Percentiles rank a stretch among this genome's conserved stretches.
Evolutionary conservation across 2,888 invertebrate species (phyloP).

Genomic region (Idaea biselata): DNA sequence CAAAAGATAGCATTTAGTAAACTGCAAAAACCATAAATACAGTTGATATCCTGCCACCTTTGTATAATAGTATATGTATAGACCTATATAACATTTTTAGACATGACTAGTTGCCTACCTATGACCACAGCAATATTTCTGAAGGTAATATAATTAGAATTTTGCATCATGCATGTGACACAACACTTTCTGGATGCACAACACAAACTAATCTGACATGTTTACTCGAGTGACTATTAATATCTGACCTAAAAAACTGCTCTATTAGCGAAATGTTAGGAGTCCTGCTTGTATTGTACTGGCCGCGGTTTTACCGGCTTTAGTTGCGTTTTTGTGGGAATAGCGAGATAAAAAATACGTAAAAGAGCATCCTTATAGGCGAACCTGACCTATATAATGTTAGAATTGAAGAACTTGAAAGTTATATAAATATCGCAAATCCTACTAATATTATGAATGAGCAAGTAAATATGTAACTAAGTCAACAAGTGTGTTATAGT

Average conservation of each 20-base stretch:
- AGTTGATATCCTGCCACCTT: too few species aligned
- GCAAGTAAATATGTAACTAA: too few species aligned
- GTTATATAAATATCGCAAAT: too few species aligned
- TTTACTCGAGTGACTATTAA: not conserved
- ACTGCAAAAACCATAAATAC: too few species aligned
- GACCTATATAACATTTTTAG: not conserved
- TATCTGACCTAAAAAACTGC: not conserved
- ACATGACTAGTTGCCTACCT: not conserved
- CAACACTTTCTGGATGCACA: not conserved
- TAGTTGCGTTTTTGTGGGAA: not conserved
- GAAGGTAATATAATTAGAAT: conserved; percentile 3
- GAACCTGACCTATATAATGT: too few species aligned
- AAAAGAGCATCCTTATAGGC: too few species aligned
- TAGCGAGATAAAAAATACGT: too few species aligned
- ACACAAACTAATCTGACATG: not conserved
- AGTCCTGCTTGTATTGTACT: not conserved
- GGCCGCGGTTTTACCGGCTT: not conserved
- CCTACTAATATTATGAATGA: too few species aligned
- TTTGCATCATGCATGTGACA: not conserved
- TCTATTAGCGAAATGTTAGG: not conserved
- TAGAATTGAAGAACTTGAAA: too few species aligned
- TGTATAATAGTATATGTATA: too few species aligned
- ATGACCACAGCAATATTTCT: not conserved
- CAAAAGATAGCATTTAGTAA: too few species aligned
- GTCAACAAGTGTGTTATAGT: too few species aligned